Evolutionary conservation across 2,888 invertebrate species (phyloP).

Genomic region (Lottia scabra): DNA sequence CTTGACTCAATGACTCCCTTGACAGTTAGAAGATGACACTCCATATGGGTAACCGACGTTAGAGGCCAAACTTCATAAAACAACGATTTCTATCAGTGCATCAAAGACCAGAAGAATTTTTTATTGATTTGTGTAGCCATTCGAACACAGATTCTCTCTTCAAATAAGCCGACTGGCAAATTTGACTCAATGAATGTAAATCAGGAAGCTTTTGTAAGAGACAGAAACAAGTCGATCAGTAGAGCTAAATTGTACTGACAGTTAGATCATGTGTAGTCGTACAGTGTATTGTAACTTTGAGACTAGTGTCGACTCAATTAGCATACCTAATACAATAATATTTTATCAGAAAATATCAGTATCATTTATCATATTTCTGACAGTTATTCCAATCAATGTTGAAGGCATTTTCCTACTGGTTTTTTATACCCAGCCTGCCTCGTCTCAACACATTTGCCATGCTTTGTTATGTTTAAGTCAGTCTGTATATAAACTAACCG

Average conservation of each 20-base stretch:
- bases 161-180: slow-evolving; percentile 7
- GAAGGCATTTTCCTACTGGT: not conserved
- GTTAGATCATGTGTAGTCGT: not conserved
- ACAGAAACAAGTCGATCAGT: not conserved
- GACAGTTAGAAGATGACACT: not conserved
- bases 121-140: slow-evolving; percentile 3
- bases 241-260: not conserved
- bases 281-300: not conserved
- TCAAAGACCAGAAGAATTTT: not conserved
- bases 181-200: slow-evolving; percentile 1
- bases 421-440: no score
- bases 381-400: slow-evolving; percentile 2
- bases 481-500: no score
- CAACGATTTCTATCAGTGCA: not conserved
- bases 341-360: not conserved
- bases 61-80: slow-evolving; percentile 1
- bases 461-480: no score
- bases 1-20: not conserved
- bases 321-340: slow-evolving; percentile 7
- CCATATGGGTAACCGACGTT: slow-evolving; percentile 7
- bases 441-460: no score
- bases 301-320: slow-evolving; percentile 2
- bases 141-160: slow-evolving; percentile 1
- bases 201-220: not conserved
- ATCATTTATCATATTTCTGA: slow-evolving; percentile 1